These are phyloP conservation scores for Zaprionus davidi DNA, from an alignment of 1,140 invertebrate species.

Conservation along the genomic window DNA sequence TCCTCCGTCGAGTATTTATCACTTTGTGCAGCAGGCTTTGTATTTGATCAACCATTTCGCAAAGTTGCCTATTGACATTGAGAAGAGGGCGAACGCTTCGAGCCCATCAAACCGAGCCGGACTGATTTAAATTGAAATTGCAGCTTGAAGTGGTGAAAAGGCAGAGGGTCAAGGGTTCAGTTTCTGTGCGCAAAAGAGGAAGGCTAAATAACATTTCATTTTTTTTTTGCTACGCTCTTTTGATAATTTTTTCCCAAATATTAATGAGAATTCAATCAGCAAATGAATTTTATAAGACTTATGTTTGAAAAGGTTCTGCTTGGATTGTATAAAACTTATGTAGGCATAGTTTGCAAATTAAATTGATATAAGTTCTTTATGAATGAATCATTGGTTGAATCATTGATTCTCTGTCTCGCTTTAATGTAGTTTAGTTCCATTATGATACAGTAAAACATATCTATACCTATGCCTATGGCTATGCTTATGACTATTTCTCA, in stretches of 20 bases:
- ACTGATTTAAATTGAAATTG: constrained; percentile 70
- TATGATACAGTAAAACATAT: no score
- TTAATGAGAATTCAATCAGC: not conserved
- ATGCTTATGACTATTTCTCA: no score
- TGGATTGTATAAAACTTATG: no score
- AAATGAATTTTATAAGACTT: not conserved
- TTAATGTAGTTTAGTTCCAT: no score
- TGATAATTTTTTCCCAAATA: constrained; percentile 32
- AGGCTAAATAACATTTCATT: constrained; percentile 34
- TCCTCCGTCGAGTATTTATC: constrained; percentile 30
- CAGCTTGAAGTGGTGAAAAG: constrained; percentile 32
- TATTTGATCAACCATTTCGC: constrained; percentile 57
- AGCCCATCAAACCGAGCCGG: constrained; percentile 18
- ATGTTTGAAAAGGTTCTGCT: not conserved
- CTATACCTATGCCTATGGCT: no score
- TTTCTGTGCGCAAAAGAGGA: constrained; percentile 23
- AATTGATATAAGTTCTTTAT: not conserved
- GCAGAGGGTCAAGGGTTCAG: constrained; percentile 35
- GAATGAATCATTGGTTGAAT: no score
- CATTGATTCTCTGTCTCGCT: no score
- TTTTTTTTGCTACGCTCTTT: constrained; percentile 27
- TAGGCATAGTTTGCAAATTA: not conserved
- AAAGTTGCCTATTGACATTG: constrained; percentile 56
- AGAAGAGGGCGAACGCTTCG: constrained; percentile 29
- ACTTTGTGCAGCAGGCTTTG: constrained; percentile 22